phyloP scores from a whole-genome alignment of 2,797 vertebrate genomes.

The Sternotherus odoratus region DNA sequence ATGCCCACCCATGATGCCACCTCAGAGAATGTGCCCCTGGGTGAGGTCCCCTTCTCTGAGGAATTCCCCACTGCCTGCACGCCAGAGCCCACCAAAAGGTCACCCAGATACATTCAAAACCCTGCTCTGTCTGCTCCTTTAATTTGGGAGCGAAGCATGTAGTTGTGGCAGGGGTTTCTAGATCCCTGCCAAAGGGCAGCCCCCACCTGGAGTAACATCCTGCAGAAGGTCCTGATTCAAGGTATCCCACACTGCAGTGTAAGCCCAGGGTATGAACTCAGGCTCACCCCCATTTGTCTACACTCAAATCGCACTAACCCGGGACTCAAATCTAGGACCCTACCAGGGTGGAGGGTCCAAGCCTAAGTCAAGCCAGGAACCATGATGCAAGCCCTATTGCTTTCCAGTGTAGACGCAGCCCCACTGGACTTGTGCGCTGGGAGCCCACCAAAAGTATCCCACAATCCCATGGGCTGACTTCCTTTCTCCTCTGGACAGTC shows the following conservation, averaged over 20 bases:
- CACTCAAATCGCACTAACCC: neutral
- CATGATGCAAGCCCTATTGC: neutral
- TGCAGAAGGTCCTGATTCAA: neutral
- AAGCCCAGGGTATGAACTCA: neutral
- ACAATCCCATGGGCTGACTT: neutral
- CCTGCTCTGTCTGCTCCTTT: neutral
- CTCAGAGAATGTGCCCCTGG: neutral
- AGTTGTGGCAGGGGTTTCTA: neutral
- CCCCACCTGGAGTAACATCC: neutral
- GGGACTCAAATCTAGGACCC: neutral
- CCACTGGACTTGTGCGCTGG: neutral
- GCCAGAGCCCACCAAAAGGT: neutral
- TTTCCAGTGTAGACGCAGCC: neutral
- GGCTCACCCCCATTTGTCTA: neutral
- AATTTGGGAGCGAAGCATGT: neutral
- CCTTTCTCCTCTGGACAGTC: neutral
- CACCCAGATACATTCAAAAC: neutral
- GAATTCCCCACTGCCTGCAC: neutral
- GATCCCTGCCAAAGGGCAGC: neutral
- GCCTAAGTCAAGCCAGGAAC: neutral
- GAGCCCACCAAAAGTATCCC: neutral
- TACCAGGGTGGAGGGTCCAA: neutral
- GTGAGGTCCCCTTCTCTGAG: neutral
- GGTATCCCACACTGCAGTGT: neutral
- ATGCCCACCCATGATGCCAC: neutral